Evolutionary conservation across 2,888 invertebrate species (phyloP).

Genomic region (Oeneis ivallda): DNA sequence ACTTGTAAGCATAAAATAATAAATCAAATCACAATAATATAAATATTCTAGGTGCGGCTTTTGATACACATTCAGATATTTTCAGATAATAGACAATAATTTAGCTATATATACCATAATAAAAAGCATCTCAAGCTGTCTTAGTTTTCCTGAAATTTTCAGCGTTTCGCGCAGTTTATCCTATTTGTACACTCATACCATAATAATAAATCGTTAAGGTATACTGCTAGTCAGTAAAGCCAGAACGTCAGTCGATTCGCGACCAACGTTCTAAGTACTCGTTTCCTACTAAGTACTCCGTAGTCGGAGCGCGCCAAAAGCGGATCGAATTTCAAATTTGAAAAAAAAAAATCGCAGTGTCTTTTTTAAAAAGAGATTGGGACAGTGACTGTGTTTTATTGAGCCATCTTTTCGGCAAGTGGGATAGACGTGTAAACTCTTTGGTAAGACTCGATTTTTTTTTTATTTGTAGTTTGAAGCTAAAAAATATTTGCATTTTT

Average conservation of each 20-base stretch:
- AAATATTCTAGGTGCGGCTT: too few species aligned
- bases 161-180: neutral
- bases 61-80: too few species aligned
- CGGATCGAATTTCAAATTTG: constrained; percentile 44
- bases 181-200: constrained; percentile 39
- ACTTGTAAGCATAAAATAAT: too few species aligned
- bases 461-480: neutral
- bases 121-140: neutral
- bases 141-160: constrained; percentile 7
- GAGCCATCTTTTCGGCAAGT: constrained; percentile 37
- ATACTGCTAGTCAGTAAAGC: constrained; percentile 45
- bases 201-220: constrained; percentile 65
- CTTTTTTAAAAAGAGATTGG: constrained; percentile 42
- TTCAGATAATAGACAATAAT: too few species aligned
- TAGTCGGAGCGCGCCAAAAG: constrained; percentile 41
- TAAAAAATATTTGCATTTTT: too few species aligned
- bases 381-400: constrained; percentile 42
- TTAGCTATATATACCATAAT: too few species aligned
- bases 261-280: constrained; percentile 59
- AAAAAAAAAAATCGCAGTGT: constrained; percentile 50
- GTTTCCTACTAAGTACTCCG: constrained; percentile 45
- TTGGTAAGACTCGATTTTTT: constrained; percentile 49
- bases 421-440: constrained; percentile 41
- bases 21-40: too few species aligned
- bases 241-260: constrained; percentile 62